Conservation (phyloP, 92 coral and sea anemone genomes). For the Phymanthus crucifer region DNA sequence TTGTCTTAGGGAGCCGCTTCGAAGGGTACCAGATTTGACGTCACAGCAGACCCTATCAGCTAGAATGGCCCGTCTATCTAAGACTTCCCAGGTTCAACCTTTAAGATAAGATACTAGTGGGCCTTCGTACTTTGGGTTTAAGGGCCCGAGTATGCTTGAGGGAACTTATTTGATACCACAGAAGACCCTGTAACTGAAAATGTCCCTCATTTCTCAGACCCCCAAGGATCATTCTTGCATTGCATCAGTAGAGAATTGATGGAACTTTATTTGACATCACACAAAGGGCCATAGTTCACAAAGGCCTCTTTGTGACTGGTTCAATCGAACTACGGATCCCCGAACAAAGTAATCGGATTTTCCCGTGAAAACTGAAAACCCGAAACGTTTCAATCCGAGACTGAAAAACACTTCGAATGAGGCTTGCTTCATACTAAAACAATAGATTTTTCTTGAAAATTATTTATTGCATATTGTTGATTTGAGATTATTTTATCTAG, state of each 20-base stretch:
- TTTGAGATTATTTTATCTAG: not conserved
- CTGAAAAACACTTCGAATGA: not conserved
- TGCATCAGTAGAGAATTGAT: constrained; percentile 13
- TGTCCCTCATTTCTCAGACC: constrained; percentile 37
- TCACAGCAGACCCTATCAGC: constrained; percentile 68
- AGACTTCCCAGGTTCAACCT: constrained; percentile 46
- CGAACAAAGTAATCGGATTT: not conserved
- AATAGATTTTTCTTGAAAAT: not conserved
- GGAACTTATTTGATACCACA: constrained; percentile 66
- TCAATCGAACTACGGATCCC: too few relatives aligned
- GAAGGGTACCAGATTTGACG: constrained; percentile 76
- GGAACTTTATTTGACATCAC: constrained; percentile 76
- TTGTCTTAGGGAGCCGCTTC: constrained; percentile 16
- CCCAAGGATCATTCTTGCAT: too few relatives aligned
- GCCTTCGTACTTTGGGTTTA: too few relatives aligned
- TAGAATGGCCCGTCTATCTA: constrained; percentile 71
- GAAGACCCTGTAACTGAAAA: constrained; percentile 58
- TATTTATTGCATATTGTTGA: constrained; percentile 22
- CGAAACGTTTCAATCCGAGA: not conserved
- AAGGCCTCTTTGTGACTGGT: too few relatives aligned
- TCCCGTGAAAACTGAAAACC: not conserved
- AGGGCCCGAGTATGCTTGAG: constrained; percentile 11
- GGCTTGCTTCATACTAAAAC: not conserved
- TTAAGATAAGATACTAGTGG: not conserved
- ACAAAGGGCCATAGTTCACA: not conserved